Evolutionary conservation across 2,888 invertebrate genomes (phyloP).

Genomic region (Shargacucullia verbasci): DNA sequence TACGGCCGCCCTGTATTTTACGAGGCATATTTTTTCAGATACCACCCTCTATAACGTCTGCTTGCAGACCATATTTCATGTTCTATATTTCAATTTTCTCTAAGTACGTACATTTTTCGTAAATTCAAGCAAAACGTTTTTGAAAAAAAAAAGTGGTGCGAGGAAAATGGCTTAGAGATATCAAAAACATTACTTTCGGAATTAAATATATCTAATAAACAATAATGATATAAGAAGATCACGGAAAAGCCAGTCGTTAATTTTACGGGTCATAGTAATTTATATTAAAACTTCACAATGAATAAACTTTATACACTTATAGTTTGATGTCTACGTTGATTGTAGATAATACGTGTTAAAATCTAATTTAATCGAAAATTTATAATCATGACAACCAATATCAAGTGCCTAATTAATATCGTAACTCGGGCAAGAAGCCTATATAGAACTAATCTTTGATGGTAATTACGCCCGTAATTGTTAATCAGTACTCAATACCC

Average conservation of each 20-base stretch:
- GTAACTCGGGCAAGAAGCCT: constrained; percentile 1
- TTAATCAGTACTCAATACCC: too few species aligned
- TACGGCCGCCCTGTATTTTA: constrained; percentile 64
- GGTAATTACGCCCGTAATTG: not conserved
- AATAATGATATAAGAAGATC: too few species aligned
- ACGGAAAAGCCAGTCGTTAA: too few species aligned
- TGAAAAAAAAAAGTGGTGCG: too few species aligned
- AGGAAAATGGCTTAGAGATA: too few species aligned
- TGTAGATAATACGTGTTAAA: not conserved
- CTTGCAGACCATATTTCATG: constrained; percentile 65
- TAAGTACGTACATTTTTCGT: constrained; percentile 33
- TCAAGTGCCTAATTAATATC: constrained; percentile 4
- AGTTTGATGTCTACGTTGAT: not conserved
- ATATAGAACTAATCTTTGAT: not conserved
- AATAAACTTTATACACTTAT: not conserved
- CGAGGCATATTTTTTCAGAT: constrained; percentile 53
- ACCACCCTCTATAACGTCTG: constrained; percentile 28
- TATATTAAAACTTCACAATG: too few species aligned
- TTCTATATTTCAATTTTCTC: constrained; percentile 70
- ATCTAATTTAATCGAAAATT: constrained; percentile 1
- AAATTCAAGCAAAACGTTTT: too few species aligned
- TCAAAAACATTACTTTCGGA: too few species aligned
- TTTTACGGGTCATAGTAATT: too few species aligned
- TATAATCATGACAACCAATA: constrained; percentile 6
- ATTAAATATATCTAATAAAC: too few species aligned